Conservation (phyloP, 2,113 vertebrate species). For the Acrocephalus arundinaceus region DNA sequence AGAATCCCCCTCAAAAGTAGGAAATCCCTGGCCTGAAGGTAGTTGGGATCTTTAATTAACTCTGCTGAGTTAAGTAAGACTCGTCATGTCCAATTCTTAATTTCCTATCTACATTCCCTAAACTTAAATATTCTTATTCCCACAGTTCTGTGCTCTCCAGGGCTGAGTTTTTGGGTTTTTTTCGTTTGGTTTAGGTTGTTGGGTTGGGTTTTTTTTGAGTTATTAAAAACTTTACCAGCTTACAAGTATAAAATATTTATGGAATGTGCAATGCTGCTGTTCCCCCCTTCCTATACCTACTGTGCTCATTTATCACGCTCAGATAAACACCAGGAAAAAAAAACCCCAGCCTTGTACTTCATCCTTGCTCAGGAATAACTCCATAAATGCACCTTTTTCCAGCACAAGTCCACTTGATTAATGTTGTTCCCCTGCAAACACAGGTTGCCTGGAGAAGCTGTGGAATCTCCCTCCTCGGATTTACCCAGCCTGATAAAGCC, state of each 20-base stretch:
- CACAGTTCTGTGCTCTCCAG: not conserved
- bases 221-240: not conserved
- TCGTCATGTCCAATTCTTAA: not conserved
- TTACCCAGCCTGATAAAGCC: not conserved
- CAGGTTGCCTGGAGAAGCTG: not conserved
- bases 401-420: not conserved
- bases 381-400: not conserved
- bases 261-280: not conserved
- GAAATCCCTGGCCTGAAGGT: not conserved
- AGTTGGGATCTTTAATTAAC: not conserved
- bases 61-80: not conserved
- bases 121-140: not conserved
- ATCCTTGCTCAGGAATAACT: not conserved
- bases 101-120: not conserved
- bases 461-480: not conserved
- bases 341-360: not conserved
- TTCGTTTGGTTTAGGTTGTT: too few species aligned
- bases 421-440: not conserved
- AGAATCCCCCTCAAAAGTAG: not conserved
- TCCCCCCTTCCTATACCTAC: not conserved
- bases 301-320: not conserved
- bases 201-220: not conserved
- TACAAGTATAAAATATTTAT: not conserved
- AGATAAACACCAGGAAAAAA: not conserved
- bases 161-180: not conserved